phyloP scores from a whole-genome alignment of 2,113 vertebrate species.

The Oncorhynchus masou region DNA sequence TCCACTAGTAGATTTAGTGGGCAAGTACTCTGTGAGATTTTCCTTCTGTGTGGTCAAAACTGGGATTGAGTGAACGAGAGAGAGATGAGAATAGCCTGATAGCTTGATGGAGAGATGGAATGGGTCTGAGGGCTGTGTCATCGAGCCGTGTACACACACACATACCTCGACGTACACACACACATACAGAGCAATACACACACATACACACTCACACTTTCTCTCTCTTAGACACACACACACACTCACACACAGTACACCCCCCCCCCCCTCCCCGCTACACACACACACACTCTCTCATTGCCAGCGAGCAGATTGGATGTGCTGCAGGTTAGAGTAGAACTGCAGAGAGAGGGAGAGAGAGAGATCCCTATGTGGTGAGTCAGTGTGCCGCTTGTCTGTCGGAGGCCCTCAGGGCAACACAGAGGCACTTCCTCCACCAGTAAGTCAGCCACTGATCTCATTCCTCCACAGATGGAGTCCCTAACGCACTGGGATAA shows the following conservation, averaged over 20 bases:
- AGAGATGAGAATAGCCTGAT: conserved; percentile 24
- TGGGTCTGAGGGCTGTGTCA: conserved; percentile 40
- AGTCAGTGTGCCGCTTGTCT: conserved; percentile 39
- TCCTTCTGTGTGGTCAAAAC: conserved; percentile 55
- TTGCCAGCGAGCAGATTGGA: conserved; percentile 49
- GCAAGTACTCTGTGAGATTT: conserved; percentile 33
- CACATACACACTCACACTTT: conserved; percentile 14
- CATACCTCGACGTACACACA: conserved; percentile 12
- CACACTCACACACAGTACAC: not conserved
- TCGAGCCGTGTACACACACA: not conserved
- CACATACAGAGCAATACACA: conserved; percentile 1
- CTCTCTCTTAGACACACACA: not conserved
- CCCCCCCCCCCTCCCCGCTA: too few species aligned
- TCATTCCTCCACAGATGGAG: conserved; percentile 69
- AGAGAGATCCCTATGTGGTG: conserved; percentile 31
- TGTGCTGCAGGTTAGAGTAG: conserved; percentile 56
- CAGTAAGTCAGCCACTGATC: conserved; percentile 64
- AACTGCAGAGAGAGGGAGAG: conserved; percentile 25
- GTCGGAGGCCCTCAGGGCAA: conserved; percentile 57
- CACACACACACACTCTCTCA: not conserved
- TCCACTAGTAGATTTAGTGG: too few species aligned
- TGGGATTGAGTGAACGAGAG: conserved; percentile 43
- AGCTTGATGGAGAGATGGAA: conserved; percentile 57
- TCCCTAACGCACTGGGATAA: conserved; percentile 16
- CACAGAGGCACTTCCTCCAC: conserved; percentile 57